Evolutionary conservation across 2,797 vertebrate species (phyloP).

Genomic region (Nyctalus aviator): DNA sequence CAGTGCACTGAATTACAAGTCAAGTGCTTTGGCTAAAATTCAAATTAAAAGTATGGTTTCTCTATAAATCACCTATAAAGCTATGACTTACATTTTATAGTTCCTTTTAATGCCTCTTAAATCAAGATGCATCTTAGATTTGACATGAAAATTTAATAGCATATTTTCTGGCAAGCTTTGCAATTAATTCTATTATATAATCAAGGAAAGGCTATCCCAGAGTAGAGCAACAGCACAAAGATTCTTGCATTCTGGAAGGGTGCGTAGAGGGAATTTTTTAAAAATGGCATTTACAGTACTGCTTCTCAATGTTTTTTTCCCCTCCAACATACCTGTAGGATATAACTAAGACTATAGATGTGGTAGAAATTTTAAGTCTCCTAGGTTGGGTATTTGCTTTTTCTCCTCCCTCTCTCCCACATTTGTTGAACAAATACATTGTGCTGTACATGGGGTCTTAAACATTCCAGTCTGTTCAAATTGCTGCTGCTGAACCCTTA

Average conservation of each 20-base stretch:
- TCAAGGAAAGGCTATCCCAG: not conserved
- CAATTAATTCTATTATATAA: not conserved
- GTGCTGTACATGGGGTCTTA: not conserved
- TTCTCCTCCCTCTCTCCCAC: not conserved
- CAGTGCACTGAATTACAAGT: slow-evolving; percentile 7
- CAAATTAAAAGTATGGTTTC: slow-evolving; percentile 50
- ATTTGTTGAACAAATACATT: not conserved
- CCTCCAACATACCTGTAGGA: not conserved
- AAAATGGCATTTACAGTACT: not conserved
- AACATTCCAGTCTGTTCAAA: not conserved
- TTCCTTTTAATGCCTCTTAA: not conserved
- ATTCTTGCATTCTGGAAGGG: not conserved
- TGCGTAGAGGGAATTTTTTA: not conserved
- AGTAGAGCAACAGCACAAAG: not conserved
- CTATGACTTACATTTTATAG: slow-evolving; percentile 24
- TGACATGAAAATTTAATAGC: not conserved
- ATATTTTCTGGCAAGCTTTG: not conserved
- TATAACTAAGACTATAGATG: not conserved
- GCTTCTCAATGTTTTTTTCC: not conserved
- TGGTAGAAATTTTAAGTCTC: not conserved
- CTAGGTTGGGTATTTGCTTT: not conserved
- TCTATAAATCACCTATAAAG: not conserved
- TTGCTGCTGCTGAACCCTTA: not conserved
- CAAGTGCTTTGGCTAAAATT: slow-evolving; percentile 30
- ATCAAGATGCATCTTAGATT: not conserved